A percentile compares a stretch with the other conserved stretches of the same genome.
These are phyloP conservation scores for Xenops minutus DNA, from an alignment of 2,797 vertebrate genomes.

Conservation along the genomic window DNA sequence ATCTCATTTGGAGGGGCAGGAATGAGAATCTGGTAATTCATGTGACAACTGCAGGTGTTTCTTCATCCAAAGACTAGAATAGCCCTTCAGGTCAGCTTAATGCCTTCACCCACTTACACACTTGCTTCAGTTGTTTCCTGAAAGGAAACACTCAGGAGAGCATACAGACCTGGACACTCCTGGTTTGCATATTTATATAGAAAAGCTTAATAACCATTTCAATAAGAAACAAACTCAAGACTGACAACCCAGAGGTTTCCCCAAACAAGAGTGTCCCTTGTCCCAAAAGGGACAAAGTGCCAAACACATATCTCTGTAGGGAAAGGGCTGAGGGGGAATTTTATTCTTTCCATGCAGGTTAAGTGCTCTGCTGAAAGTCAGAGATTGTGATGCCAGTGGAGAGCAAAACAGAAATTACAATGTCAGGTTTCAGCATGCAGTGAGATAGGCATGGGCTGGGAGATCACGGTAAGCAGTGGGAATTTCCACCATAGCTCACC, in stretches of 20 bases:
- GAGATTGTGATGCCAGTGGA: not conserved
- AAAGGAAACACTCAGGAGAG: not conserved
- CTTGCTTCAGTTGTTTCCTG: not conserved
- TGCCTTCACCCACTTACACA: not conserved
- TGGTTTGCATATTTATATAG: not conserved
- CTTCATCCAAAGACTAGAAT: not conserved
- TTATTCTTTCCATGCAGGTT: not conserved
- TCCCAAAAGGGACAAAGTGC: not conserved
- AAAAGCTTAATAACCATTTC: not conserved
- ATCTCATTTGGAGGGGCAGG: not conserved
- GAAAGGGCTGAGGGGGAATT: not conserved
- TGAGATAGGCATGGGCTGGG: not conserved
- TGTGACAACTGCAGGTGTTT: not conserved
- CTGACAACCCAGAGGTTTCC: not conserved
- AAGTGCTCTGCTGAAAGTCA: not conserved
- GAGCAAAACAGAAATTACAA: not conserved
- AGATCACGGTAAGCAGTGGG: not conserved
- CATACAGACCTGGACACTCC: not conserved
- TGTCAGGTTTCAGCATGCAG: not conserved
- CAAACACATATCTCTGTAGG: too few species aligned
- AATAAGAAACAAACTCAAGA: not conserved
- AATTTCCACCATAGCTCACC: not conserved
- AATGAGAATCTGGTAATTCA: not conserved
- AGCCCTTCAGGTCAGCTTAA: not conserved
- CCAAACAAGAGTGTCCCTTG: not conserved